Conservation (phyloP, 2,797 vertebrate species). For the Manis pentadactyla region DNA sequence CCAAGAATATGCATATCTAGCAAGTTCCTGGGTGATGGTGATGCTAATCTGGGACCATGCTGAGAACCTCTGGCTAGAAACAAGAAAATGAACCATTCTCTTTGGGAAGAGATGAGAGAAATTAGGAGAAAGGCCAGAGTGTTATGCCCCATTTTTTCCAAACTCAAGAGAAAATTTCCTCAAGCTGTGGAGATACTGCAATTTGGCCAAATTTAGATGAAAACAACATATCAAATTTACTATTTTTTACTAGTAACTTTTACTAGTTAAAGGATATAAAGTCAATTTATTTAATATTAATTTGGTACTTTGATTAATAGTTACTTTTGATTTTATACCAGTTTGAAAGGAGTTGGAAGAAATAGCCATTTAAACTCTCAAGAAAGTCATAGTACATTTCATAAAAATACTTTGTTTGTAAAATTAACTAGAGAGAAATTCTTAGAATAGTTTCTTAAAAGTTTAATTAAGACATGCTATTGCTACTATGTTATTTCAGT, state of each 20-base stretch:
- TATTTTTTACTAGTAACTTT: conserved; percentile 6
- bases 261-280: not conserved
- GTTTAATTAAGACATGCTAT: not conserved
- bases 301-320: not conserved
- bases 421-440: not conserved
- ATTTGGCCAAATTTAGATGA: conserved; percentile 3
- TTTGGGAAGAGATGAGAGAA: not conserved
- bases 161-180: not conserved
- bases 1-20: not conserved
- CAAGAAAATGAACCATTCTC: not conserved
- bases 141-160: not conserved
- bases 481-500: not conserved
- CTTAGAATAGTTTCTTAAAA: conserved; percentile 4
- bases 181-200: not conserved
- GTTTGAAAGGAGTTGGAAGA: not conserved
- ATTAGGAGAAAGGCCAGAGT: not conserved
- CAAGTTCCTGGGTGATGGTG: not conserved
- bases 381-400: not conserved
- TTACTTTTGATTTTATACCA: not conserved
- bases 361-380: not conserved
- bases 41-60: not conserved
- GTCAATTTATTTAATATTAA: not conserved
- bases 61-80: not conserved
- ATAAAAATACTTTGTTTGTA: conserved; percentile 2
- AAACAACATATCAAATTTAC: not conserved